Base-by-base conservation (phyloP, 2,113 vertebrate genomes). In the Pelodiscus sinensis region DNA sequence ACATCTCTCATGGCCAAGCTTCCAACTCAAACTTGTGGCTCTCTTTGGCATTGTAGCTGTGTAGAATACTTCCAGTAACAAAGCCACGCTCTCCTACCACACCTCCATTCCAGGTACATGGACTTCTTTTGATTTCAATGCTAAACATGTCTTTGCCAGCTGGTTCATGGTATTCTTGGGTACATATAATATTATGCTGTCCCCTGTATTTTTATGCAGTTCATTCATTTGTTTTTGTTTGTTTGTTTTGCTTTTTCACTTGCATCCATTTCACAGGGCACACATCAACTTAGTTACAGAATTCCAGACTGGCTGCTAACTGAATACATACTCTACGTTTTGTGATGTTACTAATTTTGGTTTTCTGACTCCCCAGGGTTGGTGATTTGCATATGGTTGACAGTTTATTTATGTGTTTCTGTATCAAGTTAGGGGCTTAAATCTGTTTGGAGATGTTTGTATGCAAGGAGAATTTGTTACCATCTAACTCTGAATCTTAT, bases 401-500 rank as follows among this genome's bases (percentile, higher is more conserved):
- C 80, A 94, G 54, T 73, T 91, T 93, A 83, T 95, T 92, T 95
- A 84, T 87, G 38, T 73, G 16, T 84, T 97, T 14, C n/a, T 85
- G 73, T 79, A 54, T 54, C 78, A 35, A 84, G 25, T 81, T 92
- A 92, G 50, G 44, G 78, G 83, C 86, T 96, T 44, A 93, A 71
- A 89, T 93, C 25, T 96, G 38, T 93, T 94, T 93, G 84, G 81
- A 81, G 65, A 44, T 92, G 84, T 91, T 90, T 85, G 38, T 90
- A 88, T 81, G 87, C 38, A 91, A 89, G 51, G 54, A 94, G 82
- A 93, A 95, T 95, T 88, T 89, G 51, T 86, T 94, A 92, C 55
- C 82, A 94, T 85, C 80, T 82, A 91, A 82, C 57, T 93, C 87
- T 94, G 85, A 93, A 94, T 95, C 87, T 94, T 87, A 94, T 89